A percentile compares a stretch with the other conserved stretches of the same genome.
These are phyloP conservation scores for Cynoglossus semilaevis DNA, from an alignment of 2,113 vertebrate species.

Conservation along the genomic window DNA sequence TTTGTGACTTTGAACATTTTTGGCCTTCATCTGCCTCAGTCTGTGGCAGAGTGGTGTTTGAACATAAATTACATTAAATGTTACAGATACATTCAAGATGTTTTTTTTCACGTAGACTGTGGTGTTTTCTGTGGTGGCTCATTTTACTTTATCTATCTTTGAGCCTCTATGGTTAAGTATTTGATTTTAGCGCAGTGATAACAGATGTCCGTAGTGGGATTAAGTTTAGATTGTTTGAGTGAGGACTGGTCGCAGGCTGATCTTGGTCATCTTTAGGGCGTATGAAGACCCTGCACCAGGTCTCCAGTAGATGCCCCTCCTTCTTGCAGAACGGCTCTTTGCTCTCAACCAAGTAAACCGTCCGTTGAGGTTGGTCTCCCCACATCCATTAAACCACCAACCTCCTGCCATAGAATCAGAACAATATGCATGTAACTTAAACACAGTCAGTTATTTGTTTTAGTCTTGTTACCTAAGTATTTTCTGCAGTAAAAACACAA, in stretches of 20 bases:
- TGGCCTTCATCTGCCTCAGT: slow-evolving; percentile 14
- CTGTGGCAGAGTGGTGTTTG: slow-evolving; percentile 1
- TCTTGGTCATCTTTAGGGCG: slow-evolving; percentile 85
- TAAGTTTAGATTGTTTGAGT: slow-evolving; percentile 36
- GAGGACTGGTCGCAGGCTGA: slow-evolving; percentile 59
- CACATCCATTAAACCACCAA: slow-evolving; percentile 87
- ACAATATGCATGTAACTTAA: slow-evolving; percentile 19
- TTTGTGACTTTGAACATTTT: slow-evolving; percentile 22
- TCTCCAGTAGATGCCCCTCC: slow-evolving; percentile 87
- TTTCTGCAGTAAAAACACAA: neutral
- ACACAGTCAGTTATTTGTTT: too few species aligned
- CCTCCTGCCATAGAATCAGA: slow-evolving; percentile 77
- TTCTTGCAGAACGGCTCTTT: slow-evolving; percentile 77
- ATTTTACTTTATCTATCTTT: slow-evolving; percentile 6
- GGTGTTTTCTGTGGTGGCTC: slow-evolving; percentile 10
- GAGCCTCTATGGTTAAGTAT: neutral
- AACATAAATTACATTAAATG: slow-evolving; percentile 6
- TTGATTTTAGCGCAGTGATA: slow-evolving; percentile 6
- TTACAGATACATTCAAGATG: slow-evolving; percentile 9
- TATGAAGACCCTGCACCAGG: slow-evolving; percentile 79
- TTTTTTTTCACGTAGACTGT: neutral
- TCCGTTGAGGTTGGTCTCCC: slow-evolving; percentile 87
- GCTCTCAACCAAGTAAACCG: slow-evolving; percentile 78
- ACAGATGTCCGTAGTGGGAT: slow-evolving; percentile 6
- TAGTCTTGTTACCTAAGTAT: too few species aligned